A percentile compares a stretch with the other conserved stretches of the same genome.
phyloP scores from a whole-genome alignment of 2,113 vertebrate genomes.

The Sceloporus undulatus region DNA sequence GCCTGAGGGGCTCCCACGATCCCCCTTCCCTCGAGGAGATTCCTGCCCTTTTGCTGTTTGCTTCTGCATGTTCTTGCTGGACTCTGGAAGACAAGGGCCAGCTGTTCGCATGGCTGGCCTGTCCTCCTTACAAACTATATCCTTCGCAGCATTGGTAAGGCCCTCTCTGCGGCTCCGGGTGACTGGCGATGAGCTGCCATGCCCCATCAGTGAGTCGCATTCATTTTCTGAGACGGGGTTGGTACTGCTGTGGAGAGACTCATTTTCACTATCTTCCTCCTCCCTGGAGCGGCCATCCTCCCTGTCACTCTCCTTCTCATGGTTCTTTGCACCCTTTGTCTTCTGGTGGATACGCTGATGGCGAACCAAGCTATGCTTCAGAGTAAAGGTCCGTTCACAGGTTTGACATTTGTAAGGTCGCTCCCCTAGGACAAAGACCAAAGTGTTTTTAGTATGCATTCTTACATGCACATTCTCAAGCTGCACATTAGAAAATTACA shows the following conservation, averaged over 20 bases:
- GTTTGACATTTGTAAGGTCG: conserved; percentile 95
- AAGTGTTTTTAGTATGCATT: not conserved
- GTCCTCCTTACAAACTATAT: conserved; percentile 65
- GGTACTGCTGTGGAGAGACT: conserved; percentile 85
- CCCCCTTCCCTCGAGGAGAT: conserved; percentile 50
- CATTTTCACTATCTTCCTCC: conserved; percentile 85
- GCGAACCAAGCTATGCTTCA: conserved; percentile 97
- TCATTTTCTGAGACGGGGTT: conserved; percentile 86
- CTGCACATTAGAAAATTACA: not conserved
- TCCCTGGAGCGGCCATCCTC: conserved; percentile 74
- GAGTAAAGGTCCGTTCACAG: conserved; percentile 95
- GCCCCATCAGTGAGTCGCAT: conserved; percentile 58
- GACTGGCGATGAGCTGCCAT: conserved; percentile 53
- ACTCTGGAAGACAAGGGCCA: conserved; percentile 30
- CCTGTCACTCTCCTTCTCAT: conserved; percentile 78
- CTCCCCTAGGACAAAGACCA: conserved; percentile 82
- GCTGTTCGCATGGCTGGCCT: not conserved
- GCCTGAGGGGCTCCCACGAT: conserved; percentile 61
- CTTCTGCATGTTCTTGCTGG: conserved; percentile 56
- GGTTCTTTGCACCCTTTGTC: conserved; percentile 73
- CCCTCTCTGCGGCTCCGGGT: conserved; percentile 68
- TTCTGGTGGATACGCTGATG: conserved; percentile 97
- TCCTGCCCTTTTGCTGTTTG: conserved; percentile 58
- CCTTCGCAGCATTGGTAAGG: conserved; percentile 12
- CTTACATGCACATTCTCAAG: not conserved